A percentile compares a stretch with the other conserved stretches of the same genome.
phyloP scores from a whole-genome alignment of 35 echinoderm and acorn worm species.

The Apostichopus californicus region DNA sequence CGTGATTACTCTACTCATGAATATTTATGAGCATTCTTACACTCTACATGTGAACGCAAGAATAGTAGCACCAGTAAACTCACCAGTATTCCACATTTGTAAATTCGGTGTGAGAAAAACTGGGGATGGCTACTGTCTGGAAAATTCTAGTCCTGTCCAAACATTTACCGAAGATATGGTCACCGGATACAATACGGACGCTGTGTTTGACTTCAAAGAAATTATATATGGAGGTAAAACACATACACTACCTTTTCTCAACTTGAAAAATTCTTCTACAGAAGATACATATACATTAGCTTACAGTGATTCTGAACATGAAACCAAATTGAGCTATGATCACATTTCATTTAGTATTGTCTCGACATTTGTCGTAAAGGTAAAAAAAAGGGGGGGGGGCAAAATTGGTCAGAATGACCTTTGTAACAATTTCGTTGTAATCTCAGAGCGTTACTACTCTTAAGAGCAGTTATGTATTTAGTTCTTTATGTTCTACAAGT shows the following conservation, averaged over 20 bases:
- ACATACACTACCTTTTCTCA: not conserved
- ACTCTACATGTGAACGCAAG: not conserved
- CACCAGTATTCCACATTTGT: conserved; percentile 25
- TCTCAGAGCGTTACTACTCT: too few species aligned
- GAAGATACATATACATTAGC: too few species aligned
- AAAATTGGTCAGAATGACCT: too few species aligned
- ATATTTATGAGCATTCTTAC: conserved; percentile 31
- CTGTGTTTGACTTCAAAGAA: conserved; percentile 47
- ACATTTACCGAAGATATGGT: not conserved
- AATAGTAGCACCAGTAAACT: not conserved
- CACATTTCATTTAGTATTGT: too few species aligned
- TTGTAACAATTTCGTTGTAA: too few species aligned
- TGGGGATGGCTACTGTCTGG: conserved; percentile 17
- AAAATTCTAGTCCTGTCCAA: not conserved
- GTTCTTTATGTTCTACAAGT: too few species aligned
- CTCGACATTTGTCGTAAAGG: too few species aligned
- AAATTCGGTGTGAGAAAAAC: conserved; percentile 39
- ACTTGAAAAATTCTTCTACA: too few species aligned
- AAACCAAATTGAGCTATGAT: too few species aligned
- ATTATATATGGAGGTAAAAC: conserved; percentile 31
- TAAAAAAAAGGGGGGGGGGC: too few species aligned
- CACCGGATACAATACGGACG: conserved; percentile 10
- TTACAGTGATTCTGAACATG: too few species aligned
- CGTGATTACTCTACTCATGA: conserved; percentile 19
- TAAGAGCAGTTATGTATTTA: too few species aligned